Conservation (phyloP, 2,113 vertebrate genomes). For the Etia nguti region DNA sequence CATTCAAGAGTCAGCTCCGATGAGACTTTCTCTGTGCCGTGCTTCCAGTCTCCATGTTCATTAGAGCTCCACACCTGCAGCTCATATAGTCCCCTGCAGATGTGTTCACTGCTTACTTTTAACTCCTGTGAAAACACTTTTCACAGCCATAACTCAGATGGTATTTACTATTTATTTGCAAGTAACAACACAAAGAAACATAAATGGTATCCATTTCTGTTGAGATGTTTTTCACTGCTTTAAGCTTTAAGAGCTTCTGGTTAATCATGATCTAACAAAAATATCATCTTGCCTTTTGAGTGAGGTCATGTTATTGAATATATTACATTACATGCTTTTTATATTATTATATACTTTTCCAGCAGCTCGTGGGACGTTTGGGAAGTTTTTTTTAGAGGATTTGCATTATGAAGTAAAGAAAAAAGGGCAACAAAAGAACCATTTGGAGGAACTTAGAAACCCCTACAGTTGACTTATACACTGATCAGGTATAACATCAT, state of each 20-base stretch:
- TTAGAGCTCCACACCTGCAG: neutral
- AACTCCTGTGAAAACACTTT: neutral
- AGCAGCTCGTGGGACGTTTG: neutral
- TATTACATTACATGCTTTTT: neutral
- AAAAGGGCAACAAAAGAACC: neutral
- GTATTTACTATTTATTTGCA: neutral
- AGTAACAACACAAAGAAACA: neutral
- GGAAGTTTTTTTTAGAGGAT: neutral
- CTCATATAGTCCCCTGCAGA: neutral
- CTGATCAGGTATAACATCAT: neutral
- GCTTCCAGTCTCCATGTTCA: neutral
- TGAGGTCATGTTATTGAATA: neutral
- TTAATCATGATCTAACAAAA: neutral
- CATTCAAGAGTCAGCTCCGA: neutral
- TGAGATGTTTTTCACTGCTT: neutral
- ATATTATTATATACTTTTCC: neutral
- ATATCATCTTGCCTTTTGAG: neutral
- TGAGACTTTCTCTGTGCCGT: neutral
- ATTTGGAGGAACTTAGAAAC: neutral
- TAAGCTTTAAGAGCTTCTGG: neutral
- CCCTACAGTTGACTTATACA: neutral
- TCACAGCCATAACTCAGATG: fast-evolving
- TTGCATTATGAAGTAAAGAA: neutral
- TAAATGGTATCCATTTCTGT: neutral
- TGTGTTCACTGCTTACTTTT: neutral